A percentile compares a stretch with the other conserved stretches of the same genome.
These are phyloP conservation scores for Lasioglossum malachurum DNA, from an alignment of 2,888 invertebrate genomes.

Conservation along the genomic window DNA sequence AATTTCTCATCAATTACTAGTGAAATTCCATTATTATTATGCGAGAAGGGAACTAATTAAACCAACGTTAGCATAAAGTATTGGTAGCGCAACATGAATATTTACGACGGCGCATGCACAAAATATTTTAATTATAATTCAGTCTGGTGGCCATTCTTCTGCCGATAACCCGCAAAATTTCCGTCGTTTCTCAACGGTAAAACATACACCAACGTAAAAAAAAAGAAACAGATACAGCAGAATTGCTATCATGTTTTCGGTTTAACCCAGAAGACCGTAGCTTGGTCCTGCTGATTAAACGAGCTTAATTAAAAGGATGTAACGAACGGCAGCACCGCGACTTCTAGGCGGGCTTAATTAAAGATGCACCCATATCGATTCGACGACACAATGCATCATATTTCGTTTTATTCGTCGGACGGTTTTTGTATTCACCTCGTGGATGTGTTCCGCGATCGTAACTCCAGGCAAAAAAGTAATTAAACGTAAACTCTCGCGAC, in stretches of 20 bases:
- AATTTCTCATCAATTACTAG: background rate
- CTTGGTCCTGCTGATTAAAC: conserved; percentile 31
- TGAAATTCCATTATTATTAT: background rate
- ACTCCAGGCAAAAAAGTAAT: conserved; percentile 9
- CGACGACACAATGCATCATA: conserved; percentile 35
- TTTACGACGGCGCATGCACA: background rate
- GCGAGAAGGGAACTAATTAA: background rate
- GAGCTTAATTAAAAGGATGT: conserved; percentile 58
- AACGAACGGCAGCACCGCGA: conserved; percentile 32
- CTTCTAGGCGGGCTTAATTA: conserved; percentile 56
- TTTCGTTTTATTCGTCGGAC: conserved; percentile 5
- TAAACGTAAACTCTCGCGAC: background rate
- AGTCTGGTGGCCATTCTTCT: background rate
- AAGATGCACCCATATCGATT: conserved; percentile 41
- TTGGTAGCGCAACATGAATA: background rate
- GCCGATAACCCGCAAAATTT: background rate
- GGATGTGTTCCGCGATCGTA: background rate
- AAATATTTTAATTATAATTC: conserved; percentile 4
- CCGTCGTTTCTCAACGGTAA: background rate
- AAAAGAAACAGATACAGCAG: background rate
- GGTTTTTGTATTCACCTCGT: background rate
- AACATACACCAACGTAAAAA: background rate
- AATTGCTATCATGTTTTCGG: conserved; percentile 19
- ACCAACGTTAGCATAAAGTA: background rate
- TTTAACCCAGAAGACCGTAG: background rate